Conservation (phyloP, 1,140 invertebrate species). For the Drosophila pachea region DNA sequence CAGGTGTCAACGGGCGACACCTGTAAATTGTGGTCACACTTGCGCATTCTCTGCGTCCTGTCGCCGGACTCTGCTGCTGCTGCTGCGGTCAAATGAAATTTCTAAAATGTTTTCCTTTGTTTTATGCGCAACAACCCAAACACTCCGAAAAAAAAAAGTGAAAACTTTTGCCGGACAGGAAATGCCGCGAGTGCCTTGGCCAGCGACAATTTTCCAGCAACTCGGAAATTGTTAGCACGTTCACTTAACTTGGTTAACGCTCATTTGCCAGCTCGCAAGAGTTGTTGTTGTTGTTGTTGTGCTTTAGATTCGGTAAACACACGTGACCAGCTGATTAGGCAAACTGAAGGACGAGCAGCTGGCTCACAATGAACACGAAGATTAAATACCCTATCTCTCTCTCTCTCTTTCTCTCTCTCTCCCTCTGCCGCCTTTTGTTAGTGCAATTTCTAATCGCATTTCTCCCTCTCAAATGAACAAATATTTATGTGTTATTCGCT, state of each 20-base stretch:
- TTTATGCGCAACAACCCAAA: slow-evolving; percentile 59
- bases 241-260: slow-evolving; percentile 60
- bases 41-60: slow-evolving; percentile 15
- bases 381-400: slow-evolving; percentile 5
- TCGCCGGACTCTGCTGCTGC: slow-evolving; percentile 6
- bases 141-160: slow-evolving; percentile 10
- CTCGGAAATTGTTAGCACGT: slow-evolving; percentile 75
- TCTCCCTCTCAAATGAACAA: slow-evolving; percentile 15
- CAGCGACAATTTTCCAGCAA: slow-evolving; percentile 48
- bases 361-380: not conserved
- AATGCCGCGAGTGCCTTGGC: slow-evolving; percentile 65
- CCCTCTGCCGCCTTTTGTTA: too few relatives aligned
- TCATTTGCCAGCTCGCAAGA: not conserved
- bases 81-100: slow-evolving; percentile 76
- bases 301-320: slow-evolving; percentile 39
- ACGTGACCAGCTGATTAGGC: slow-evolving; percentile 44
- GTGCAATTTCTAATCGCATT: not conserved
- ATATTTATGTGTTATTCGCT: slow-evolving; percentile 39
- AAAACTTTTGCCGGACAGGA: slow-evolving; percentile 42
- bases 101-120: slow-evolving; percentile 76
- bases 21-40: slow-evolving; percentile 75
- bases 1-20: slow-evolving; percentile 73
- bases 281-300: slow-evolving; percentile 12
- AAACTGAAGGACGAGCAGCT: slow-evolving; percentile 23
- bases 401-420: too few relatives aligned